These are phyloP conservation scores for Holocentrus rufus DNA, from an alignment of 2,797 vertebrate species.

Conservation along the genomic window DNA sequence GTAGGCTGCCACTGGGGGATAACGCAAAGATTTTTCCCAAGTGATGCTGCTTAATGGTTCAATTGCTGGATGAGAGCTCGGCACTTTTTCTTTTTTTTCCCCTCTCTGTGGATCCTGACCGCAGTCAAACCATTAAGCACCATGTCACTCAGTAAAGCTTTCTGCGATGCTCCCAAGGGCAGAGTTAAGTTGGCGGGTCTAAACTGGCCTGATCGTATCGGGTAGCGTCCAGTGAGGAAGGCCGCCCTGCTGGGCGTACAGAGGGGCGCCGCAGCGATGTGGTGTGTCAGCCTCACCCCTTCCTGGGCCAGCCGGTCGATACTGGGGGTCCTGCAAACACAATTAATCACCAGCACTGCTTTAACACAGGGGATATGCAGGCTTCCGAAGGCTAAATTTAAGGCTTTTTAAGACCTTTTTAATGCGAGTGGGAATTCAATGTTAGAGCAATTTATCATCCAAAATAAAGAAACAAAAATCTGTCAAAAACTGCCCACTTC, in stretches of 20 bases:
- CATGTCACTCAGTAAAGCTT: background rate
- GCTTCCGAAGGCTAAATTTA: too few relatives aligned
- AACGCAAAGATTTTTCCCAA: background rate
- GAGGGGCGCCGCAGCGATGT: constrained; percentile 85
- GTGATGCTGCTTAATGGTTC: background rate
- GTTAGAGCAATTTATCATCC: too few relatives aligned
- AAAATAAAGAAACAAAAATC: too few relatives aligned
- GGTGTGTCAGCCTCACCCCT: constrained; percentile 89
- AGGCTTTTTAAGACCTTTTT: too few relatives aligned
- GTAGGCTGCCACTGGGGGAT: too few relatives aligned
- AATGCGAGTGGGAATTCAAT: too few relatives aligned
- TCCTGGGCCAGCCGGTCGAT: constrained; percentile 86
- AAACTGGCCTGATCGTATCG: constrained; percentile 84
- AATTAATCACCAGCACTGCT: constrained; percentile 20
- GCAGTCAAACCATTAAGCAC: constrained; percentile 3
- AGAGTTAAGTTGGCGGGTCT: constrained; percentile 83
- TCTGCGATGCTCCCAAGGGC: background rate
- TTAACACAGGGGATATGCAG: background rate
- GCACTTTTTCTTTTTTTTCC: too few relatives aligned
- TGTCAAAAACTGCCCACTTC: too few relatives aligned
- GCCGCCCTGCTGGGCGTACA: constrained; percentile 91
- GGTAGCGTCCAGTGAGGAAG: constrained; percentile 90
- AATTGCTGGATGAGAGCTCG: background rate
- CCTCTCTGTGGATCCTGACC: too few relatives aligned
- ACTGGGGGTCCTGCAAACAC: constrained; percentile 85